Base-by-base conservation (phyloP, 2,888 invertebrate genomes). In the Pseudolycoriella hygida region DNA sequence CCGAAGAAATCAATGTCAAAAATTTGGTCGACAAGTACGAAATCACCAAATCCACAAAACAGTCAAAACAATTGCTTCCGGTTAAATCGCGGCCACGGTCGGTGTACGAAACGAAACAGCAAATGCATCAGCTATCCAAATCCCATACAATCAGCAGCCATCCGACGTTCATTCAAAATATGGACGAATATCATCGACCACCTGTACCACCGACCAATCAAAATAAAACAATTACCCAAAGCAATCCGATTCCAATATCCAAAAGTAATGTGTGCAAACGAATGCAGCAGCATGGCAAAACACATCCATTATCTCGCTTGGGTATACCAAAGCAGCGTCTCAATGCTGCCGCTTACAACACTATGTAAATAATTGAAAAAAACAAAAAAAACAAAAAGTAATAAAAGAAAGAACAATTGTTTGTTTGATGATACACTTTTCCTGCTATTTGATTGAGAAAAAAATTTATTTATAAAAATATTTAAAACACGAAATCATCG, bases 201-300 rank as follows among this genome's bases (percentile, higher is more conserved):
- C 70, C 69, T 8, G 65, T 66, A 38, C 67, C 68, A 14, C 64
- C 66, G 2, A 58, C 56, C 8, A 34, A 14, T 14, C 12, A 34
- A 34, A 34, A 5, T 10, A 12, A 50, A 47, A 51, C 49, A 47
- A 25, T 25, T 6, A 25, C 25, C 25, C 25, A 25, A 25, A 25
- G 25, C 25, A 49, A 53, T 51, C 52, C 54, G 50, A 55, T 52
- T 48, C 56, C 56, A 40, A 55, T 54, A 49, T 53, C 55, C 49
- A 54, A 48, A 51, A 50, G 40, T 50, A 53, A 42, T 52, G 50
- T 40, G 51, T 55, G 49, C 50, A 60, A 78, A 59, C 78, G 74
- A 55, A 78, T 83, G 66, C 83, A 85, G 66, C 89, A 90, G 64
- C 89, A 87, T 63, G 90, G 90, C 56, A 87, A 86, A 67, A 88